These are phyloP conservation scores for Xenopus tropicalis DNA, from an alignment of 2,113 vertebrate genomes.

Conservation along the genomic window DNA sequence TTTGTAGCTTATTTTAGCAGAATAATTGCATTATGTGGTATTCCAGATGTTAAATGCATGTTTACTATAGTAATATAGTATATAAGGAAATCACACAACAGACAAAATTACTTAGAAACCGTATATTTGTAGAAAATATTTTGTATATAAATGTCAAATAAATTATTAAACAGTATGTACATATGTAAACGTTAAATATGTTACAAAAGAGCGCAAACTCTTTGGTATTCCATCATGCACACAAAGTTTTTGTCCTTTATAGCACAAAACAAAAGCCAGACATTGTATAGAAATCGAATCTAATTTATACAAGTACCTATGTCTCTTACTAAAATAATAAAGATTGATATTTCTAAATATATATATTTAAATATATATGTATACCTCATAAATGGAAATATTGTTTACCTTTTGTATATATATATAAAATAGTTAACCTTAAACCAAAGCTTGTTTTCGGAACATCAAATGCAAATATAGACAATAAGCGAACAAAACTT, in stretches of 20 bases:
- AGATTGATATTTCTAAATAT: conserved; percentile 37
- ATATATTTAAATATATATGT: conserved; percentile 23
- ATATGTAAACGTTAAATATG: conserved; percentile 32
- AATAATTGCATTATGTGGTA: no score
- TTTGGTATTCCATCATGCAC: conserved; percentile 43
- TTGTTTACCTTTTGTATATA: conserved; percentile 12
- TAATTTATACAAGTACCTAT: conserved; percentile 20
- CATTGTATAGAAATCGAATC: conserved; percentile 20
- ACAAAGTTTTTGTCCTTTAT: conserved; percentile 41
- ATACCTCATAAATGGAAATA: conserved; percentile 9
- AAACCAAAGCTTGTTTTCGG: conserved; percentile 2
- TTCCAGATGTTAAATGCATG: no score
- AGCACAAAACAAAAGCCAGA: conserved; percentile 34
- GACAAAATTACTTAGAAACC: conserved; percentile 38
- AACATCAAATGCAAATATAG: conserved; percentile 9
- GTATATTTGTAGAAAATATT: conserved; percentile 48
- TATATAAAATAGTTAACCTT: conserved; percentile 18
- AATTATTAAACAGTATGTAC: conserved; percentile 42
- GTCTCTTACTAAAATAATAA: conserved; percentile 33
- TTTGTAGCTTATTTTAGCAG: no score
- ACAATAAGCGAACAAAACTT: conserved; percentile 19
- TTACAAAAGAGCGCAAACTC: conserved; percentile 23
- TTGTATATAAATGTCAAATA: conserved; percentile 42
- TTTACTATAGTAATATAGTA: no score
- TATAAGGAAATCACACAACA: conserved; percentile 11